Percentiles rank a stretch among this genome's conserved stretches.
Conservation (phyloP, 2,888 invertebrate species). For the Disparrhopalites patrizii region DNA sequence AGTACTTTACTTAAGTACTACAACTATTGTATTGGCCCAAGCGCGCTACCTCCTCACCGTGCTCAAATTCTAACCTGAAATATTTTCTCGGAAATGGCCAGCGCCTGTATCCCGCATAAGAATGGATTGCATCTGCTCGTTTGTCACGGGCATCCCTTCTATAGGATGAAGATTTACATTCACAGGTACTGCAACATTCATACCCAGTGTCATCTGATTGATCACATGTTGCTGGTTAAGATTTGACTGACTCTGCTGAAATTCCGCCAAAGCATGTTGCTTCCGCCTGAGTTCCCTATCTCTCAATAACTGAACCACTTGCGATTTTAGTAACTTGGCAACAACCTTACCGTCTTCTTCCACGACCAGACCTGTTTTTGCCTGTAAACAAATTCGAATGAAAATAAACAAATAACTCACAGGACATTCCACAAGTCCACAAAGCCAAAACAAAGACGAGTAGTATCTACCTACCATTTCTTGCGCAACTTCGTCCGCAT, state of each 20-base stretch:
- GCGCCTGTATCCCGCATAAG: conserved; percentile 5
- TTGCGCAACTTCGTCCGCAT: conserved; percentile 87
- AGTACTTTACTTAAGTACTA: too few species aligned
- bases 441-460: conserved; percentile 1
- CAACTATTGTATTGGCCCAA: too few species aligned
- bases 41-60: too few species aligned
- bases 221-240: conserved; percentile 24
- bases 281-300: conserved; percentile 59
- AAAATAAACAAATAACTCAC: too few species aligned
- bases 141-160: conserved; percentile 18
- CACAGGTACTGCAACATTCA: conserved; percentile 21
- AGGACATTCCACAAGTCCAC: background rate
- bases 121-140: conserved; percentile 24
- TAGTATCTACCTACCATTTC: conserved; percentile 68
- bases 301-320: conserved; percentile 69
- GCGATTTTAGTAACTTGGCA: conserved; percentile 83
- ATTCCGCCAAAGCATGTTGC: conserved; percentile 20
- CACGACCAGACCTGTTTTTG: conserved; percentile 87
- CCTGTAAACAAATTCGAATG: conserved; percentile 54
- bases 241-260: conserved; percentile 9
- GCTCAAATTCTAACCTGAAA: too few species aligned
- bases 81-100: conserved; percentile 13
- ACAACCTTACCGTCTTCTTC: conserved; percentile 93
- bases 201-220: conserved; percentile 21
- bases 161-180: conserved; percentile 6